A percentile compares a stretch with the other conserved stretches of the same genome.
Conservation (phyloP, 2,888 invertebrate species). For the Lithophane semibrunnea region DNA sequence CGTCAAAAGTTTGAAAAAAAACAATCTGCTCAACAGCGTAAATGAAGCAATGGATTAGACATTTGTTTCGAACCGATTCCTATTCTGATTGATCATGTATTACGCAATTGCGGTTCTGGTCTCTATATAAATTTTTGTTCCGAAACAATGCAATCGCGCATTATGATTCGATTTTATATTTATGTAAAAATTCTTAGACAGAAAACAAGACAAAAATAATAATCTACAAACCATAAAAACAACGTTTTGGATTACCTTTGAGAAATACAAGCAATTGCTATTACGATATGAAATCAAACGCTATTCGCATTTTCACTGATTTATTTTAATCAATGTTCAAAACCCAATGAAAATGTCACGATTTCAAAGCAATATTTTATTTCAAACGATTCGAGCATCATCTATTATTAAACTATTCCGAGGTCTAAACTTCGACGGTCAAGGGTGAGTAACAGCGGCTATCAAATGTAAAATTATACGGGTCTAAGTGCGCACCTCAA, state of each 20-base stretch:
- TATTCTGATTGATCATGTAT: no score
- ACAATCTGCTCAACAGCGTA: no score
- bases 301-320: not conserved
- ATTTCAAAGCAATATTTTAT: slow-evolving; percentile 36
- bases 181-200: no score
- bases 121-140: no score
- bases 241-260: not conserved
- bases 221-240: not conserved
- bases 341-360: slow-evolving; percentile 27
- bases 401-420: slow-evolving; percentile 45
- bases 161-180: no score
- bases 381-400: slow-evolving; percentile 20
- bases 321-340: not conserved
- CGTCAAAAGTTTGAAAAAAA: no score
- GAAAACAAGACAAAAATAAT: no score
- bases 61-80: no score
- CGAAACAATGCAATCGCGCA: no score
- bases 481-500: slow-evolving; percentile 61
- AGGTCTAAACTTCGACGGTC: slow-evolving; percentile 42
- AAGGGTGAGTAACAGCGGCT: slow-evolving; percentile 50
- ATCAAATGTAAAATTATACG: slow-evolving; percentile 64
- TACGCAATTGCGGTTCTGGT: no score
- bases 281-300: not conserved
- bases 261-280: not conserved
- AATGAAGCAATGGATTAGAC: no score